Evolutionary conservation across 2,797 vertebrate species (phyloP).

Genomic region (Hypotaenidia philippensis): DNA sequence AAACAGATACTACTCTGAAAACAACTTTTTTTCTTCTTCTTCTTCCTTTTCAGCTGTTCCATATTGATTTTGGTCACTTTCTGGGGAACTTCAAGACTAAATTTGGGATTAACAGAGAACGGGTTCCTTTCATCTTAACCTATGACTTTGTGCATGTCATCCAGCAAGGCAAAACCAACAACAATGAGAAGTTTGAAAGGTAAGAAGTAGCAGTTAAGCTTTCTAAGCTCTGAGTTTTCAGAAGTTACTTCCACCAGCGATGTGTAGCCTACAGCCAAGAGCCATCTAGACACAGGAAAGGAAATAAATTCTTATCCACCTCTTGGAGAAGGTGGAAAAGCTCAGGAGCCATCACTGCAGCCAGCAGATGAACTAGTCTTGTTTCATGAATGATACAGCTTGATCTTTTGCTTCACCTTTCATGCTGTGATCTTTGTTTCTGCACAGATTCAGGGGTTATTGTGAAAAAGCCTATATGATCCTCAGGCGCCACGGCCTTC

Average conservation of each 20-base stretch:
- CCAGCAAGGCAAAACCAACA: slow-evolving; percentile 94
- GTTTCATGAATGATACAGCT: fast-evolving
- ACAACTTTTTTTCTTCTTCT: fast-evolving
- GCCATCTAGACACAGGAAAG: background rate
- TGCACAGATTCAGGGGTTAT: slow-evolving; percentile 90
- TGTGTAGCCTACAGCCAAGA: background rate
- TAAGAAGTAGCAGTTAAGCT: slow-evolving; percentile 45
- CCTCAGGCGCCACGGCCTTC: slow-evolving; percentile 91
- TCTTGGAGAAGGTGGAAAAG: background rate
- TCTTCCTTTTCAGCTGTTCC: slow-evolving; percentile 88
- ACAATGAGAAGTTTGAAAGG: slow-evolving; percentile 98
- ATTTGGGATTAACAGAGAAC: slow-evolving; percentile 97
- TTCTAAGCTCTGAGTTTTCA: background rate
- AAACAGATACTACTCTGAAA: background rate
- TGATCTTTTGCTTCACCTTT: background rate
- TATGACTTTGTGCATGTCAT: slow-evolving; percentile 99
- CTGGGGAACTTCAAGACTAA: slow-evolving; percentile 99
- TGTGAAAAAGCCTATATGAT: slow-evolving; percentile 98
- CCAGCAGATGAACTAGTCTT: fast-evolving
- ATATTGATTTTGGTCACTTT: slow-evolving; percentile 98
- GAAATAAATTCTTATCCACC: background rate
- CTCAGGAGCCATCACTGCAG: background rate
- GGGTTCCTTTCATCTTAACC: slow-evolving; percentile 97
- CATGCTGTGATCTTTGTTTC: too few relatives aligned
- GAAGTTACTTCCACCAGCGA: background rate